Base-by-base conservation (phyloP, 2,113 vertebrate genomes). In the Dendropsophus ebraccatus region DNA sequence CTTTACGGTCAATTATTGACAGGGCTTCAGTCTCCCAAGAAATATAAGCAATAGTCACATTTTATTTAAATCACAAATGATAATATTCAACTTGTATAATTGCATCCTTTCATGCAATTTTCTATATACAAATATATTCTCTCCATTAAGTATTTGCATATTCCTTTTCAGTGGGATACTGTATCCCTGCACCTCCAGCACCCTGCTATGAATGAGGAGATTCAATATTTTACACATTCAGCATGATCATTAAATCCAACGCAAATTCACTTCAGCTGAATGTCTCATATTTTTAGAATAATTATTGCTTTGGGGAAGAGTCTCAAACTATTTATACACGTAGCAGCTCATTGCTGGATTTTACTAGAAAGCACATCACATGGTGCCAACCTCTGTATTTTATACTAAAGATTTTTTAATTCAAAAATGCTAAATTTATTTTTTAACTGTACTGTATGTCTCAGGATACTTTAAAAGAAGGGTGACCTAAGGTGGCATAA, bases 271-370 rank as follows among this genome's bases (percentile, higher is more conserved):
- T 56, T 56, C 77, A 80, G 77, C 56, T 80, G 76, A 60, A 62
- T n/a, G 35, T 30, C 62, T 37, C 54, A 80, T 80, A 60, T 60
- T 80, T 80, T 80, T 80, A 80, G 77, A 80, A 62, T 80, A 80
- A 80, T 62, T 80, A 80, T 80, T 80, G 77, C 77, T 80, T 80
- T 80, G 54, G 77, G 77, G 77, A 80, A 80, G 77, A 80, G 54
- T 80, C 54, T 80, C 32, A 80, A 56, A 80, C 77, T 80, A 80
- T 80, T 62, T 80, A 60, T 80, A 80, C 30, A 60, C 30, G 21
- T 14, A 80, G 54, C 35, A 45, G 77, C 49, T 80, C 54, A 45
- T 25, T 60, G 77, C 77, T 80, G 45, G 77, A 62, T 62, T 60
- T 80, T 80, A 60, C 77, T 80, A 80, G 77, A 80, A 80, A 80